Conservation (phyloP, 2,113 vertebrate species). For the Gadus macrocephalus region DNA sequence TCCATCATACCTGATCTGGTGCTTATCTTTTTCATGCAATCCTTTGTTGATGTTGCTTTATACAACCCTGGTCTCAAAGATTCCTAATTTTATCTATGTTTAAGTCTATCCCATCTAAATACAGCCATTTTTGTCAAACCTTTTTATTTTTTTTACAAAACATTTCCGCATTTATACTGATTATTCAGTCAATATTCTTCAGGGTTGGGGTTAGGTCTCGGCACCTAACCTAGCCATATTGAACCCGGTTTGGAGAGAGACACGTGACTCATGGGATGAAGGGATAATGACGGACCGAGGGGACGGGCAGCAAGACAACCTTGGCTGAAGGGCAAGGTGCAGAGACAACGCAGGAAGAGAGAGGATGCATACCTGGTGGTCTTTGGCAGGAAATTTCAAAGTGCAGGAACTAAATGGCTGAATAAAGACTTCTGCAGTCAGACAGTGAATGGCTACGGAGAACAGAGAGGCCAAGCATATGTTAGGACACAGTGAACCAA, state of each 20-base stretch:
- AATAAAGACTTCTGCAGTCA: conserved; percentile 76
- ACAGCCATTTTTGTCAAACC: background rate
- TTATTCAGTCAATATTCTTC: background rate
- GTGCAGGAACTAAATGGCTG: conserved; percentile 76
- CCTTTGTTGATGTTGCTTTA: too few species aligned
- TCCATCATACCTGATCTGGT: background rate
- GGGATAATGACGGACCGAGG: conserved; percentile 34
- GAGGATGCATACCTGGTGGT: conserved; percentile 70
- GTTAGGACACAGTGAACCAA: conserved; percentile 68
- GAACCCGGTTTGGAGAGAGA: conserved; percentile 4
- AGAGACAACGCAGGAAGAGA: conserved; percentile 55
- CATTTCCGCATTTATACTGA: background rate
- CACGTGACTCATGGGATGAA: conserved; percentile 22
- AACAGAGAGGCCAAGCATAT: conserved; percentile 75
- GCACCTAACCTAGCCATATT: background rate
- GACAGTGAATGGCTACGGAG: conserved; percentile 77
- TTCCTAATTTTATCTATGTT: too few species aligned
- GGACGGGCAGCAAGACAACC: conserved; percentile 40
- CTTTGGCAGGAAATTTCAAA: conserved; percentile 73
- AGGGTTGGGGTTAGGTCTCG: background rate
- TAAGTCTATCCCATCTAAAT: too few species aligned
- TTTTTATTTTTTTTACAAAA: background rate
- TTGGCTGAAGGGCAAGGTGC: conserved; percentile 44
- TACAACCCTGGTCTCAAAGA: too few species aligned
- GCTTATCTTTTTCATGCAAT: background rate